Percentiles rank a stretch among this genome's conserved stretches.
These are phyloP conservation scores for Mesitornis unicolor DNA, from an alignment of 2,113 vertebrate species.

Conservation along the genomic window DNA sequence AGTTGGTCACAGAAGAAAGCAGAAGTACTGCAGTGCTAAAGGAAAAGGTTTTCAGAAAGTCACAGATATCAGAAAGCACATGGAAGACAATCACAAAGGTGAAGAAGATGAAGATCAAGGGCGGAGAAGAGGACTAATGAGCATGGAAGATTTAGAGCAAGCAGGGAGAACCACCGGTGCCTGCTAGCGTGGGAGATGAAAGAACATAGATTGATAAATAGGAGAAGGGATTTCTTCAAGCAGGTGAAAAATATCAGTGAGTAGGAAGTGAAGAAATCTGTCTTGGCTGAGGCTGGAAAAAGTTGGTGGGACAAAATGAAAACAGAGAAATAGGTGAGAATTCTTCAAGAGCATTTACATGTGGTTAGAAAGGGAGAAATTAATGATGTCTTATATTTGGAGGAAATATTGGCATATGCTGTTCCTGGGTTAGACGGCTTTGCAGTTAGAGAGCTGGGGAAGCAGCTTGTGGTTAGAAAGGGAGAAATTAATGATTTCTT, in stretches of 20 bases:
- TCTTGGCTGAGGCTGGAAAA: neutral
- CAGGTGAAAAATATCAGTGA: slow-evolving; percentile 1
- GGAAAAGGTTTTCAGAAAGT: slow-evolving; percentile 60
- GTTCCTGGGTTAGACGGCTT: neutral
- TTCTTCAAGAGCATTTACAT: neutral
- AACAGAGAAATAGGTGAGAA: neutral
- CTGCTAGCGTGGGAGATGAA: slow-evolving; percentile 28
- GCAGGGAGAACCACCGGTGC: slow-evolving; percentile 3
- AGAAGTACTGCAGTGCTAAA: slow-evolving; percentile 45
- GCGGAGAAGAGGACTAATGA: slow-evolving; percentile 42
- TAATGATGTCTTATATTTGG: neutral
- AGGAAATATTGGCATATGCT: neutral
- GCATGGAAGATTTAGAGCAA: slow-evolving; percentile 29
- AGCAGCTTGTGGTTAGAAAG: no score
- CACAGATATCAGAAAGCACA: slow-evolving; percentile 37
- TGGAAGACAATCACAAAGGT: slow-evolving; percentile 53
- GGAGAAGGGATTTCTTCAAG: slow-evolving; percentile 27
- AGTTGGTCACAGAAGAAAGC: slow-evolving; percentile 68
- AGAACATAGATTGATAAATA: slow-evolving; percentile 17
- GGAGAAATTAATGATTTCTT: neutral
- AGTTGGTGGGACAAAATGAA: neutral
- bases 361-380: neutral
- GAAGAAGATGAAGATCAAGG: slow-evolving; percentile 67
- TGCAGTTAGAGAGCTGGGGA: neutral
- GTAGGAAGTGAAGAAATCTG: slow-evolving; percentile 5